Conservation (phyloP, 2,888 invertebrate genomes). For the Hypolimnas misippus region DNA sequence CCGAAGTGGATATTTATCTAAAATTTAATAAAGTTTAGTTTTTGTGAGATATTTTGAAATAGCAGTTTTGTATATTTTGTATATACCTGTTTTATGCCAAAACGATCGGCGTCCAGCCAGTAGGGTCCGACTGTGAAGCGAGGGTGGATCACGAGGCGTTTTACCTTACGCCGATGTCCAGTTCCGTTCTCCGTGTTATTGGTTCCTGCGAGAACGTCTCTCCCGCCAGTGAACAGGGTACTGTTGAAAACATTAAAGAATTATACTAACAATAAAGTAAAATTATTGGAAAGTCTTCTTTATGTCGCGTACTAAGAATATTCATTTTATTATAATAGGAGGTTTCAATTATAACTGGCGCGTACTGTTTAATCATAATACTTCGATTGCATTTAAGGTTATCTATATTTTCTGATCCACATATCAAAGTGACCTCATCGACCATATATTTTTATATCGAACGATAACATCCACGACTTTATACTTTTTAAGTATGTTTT, state of each 20-base stretch:
- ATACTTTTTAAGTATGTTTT: not conserved
- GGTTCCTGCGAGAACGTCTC: constrained; percentile 61
- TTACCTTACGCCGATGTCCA: constrained; percentile 59
- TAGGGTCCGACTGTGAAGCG: constrained; percentile 75
- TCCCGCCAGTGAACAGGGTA: constrained; percentile 44
- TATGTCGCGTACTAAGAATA: too few relatives aligned
- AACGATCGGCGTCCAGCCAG: constrained; percentile 63
- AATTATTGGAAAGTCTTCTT: not conserved
- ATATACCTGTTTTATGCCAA: constrained; percentile 48
- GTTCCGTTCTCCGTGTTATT: constrained; percentile 60
- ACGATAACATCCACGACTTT: not conserved
- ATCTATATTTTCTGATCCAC: not conserved
- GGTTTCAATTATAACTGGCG: too few relatives aligned
- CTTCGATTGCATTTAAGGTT: not conserved
- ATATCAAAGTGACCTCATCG: not conserved
- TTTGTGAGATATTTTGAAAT: too few relatives aligned
- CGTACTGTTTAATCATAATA: not conserved
- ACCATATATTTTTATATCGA: not conserved
- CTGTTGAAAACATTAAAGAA: too few relatives aligned
- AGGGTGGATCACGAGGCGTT: constrained; percentile 69
- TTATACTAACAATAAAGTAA: not conserved
- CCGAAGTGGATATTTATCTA: not conserved
- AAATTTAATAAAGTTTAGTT: not conserved
- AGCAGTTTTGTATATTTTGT: too few relatives aligned
- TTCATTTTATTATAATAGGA: too few relatives aligned